phyloP scores from a whole-genome alignment of 2,113 vertebrate genomes.

The Hiodon tergisus region DNA sequence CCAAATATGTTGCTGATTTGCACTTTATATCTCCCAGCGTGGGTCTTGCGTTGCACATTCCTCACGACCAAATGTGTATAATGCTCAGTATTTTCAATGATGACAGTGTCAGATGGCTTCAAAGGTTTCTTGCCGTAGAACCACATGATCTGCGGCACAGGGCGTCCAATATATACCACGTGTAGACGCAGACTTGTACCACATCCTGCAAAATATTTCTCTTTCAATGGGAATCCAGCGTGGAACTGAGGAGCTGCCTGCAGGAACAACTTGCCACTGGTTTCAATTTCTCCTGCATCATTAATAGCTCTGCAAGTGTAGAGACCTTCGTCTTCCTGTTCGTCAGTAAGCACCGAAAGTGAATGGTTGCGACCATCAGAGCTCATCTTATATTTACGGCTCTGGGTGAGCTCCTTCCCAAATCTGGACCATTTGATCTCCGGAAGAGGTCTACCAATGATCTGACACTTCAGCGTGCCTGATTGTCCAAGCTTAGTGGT shows the following conservation, averaged over 20 bases:
- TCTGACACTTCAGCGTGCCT: constrained; percentile 83
- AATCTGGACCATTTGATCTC: constrained; percentile 98
- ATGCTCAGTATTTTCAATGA: constrained; percentile 94
- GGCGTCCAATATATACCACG: constrained; percentile 91
- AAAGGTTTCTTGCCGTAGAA: constrained; percentile 90
- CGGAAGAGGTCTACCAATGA: constrained; percentile 89
- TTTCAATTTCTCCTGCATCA: constrained; percentile 90
- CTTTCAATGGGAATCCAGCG: constrained; percentile 90
- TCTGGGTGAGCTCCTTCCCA: constrained; percentile 90
- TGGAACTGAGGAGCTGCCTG: constrained; percentile 93
- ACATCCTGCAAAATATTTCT: constrained; percentile 82
- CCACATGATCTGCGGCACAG: constrained; percentile 96
- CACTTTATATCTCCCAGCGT: constrained; percentile 94
- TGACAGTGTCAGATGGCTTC: constrained; percentile 77
- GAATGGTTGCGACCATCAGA: constrained; percentile 94
- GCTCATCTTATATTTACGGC: constrained; percentile 97
- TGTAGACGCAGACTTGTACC: constrained; percentile 93
- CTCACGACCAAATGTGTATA: constrained; percentile 93
- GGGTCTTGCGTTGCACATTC: constrained; percentile 85
- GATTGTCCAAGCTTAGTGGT: constrained; percentile 87
- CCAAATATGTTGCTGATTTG: constrained; percentile 89
- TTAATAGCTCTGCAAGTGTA: constrained; percentile 92
- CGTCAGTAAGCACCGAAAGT: constrained; percentile 83
- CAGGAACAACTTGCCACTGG: constrained; percentile 84
- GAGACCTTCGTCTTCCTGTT: constrained; percentile 94